Evolutionary conservation across 2,888 invertebrate species (phyloP), one percentile per base, ranked within the genome.

Genomic region (Balanococcus diminutus): DNA sequence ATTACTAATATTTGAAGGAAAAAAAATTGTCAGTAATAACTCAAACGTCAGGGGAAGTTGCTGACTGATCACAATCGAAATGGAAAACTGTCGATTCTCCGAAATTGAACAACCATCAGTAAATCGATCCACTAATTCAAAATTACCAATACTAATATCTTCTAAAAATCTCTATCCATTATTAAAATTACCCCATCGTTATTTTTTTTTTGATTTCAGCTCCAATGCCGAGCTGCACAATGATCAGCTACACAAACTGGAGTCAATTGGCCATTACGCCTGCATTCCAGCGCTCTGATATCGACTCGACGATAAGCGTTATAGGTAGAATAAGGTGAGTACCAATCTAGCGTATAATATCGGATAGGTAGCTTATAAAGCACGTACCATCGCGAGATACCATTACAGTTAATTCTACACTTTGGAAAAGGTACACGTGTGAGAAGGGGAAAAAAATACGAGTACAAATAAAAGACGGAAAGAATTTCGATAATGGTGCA

Each of bases 241-340:
- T 25, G 6, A 86, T 86, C 81, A 86, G 86, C 51, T 86, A 86
- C 36, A 56, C 81, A 19, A 81, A 86, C 56, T 86, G 86, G 86
- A 86, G 25, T 22, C 81, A 86, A 81, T 14, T 86, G 25, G 81
- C 39, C 9, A 22, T 28, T 25, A 81, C 81, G 22, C 36, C 51
- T 9, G 6, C 61, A 11, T 14, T n/a, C 16, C 32, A 51, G 5
- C 28, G 25, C 36, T 36, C 51, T 4, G 81, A 79, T 11, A 81
- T 81, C 16, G 86, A 86, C 32, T 81, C 81, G 11, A 86, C 86
- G 22, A 25, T 86, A 16, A 86, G 36, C 39, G 51, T 86, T 22
- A 32, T 86, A n/a, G 56, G 81, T 16, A 72, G 81, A 19, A 86
- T 86, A 25, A 86, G 86, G 86, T 86, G 22, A 81, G 86, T 32